phyloP scores from a whole-genome alignment of 2,797 vertebrate species.

The Syndactyla subalaris region DNA sequence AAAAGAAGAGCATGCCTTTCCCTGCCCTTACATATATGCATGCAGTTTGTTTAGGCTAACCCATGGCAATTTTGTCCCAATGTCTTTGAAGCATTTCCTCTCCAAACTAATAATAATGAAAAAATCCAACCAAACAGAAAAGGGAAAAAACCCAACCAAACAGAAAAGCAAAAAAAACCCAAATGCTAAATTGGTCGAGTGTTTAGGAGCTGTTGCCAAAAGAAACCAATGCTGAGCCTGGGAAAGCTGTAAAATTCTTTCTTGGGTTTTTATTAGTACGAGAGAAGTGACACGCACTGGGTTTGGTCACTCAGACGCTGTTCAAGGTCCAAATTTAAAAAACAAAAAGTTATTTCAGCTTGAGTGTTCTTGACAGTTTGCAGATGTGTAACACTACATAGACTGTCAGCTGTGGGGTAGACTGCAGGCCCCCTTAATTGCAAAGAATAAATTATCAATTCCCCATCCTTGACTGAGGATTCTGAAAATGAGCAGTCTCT shows the following conservation, averaged over 20 bases:
- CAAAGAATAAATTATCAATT: neutral
- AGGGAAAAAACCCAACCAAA: neutral
- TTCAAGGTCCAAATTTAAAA: neutral
- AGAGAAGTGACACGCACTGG: neutral
- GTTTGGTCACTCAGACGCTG: neutral
- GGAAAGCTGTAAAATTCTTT: neutral
- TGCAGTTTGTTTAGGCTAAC: neutral
- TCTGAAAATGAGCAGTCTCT: neutral
- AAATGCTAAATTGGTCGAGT: neutral
- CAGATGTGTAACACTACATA: neutral
- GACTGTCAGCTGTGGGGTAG: neutral
- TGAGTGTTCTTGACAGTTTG: neutral
- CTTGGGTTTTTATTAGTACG: neutral
- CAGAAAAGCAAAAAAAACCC: neutral
- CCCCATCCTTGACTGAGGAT: neutral
- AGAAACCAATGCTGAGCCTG: neutral
- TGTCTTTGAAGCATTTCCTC: neutral
- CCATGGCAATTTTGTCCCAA: neutral
- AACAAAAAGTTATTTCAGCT: neutral
- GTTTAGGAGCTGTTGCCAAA: neutral
- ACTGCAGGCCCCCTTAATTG: neutral
- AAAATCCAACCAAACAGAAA: neutral
- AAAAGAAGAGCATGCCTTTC: neutral
- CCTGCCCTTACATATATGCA: rapidly evolving
- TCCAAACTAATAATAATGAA: neutral